These are phyloP conservation scores for Anabacerthia variegaticeps DNA, from an alignment of 2,797 vertebrate species.

Conservation along the genomic window DNA sequence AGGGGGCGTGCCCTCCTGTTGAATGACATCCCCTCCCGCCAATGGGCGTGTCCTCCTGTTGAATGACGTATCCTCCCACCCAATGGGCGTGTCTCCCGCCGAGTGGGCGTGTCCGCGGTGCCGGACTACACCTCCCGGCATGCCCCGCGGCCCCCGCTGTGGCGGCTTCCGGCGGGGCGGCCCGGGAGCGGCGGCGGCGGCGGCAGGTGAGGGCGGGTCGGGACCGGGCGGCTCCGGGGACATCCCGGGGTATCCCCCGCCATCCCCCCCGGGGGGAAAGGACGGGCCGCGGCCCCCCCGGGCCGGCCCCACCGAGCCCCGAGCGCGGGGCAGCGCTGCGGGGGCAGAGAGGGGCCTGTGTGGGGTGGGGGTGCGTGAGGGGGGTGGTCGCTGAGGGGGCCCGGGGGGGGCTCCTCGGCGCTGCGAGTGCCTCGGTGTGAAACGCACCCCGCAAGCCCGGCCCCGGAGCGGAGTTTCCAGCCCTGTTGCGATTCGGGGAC, in stretches of 20 bases:
- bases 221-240: neutral
- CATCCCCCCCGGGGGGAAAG: too few relatives aligned
- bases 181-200: neutral
- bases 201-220: neutral
- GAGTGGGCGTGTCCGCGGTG: neutral
- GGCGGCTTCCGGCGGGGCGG: neutral
- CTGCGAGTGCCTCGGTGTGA: too few relatives aligned
- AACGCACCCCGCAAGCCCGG: fast-evolving
- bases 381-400: neutral
- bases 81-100: too few relatives aligned
- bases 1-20: too few relatives aligned
- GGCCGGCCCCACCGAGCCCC: too few relatives aligned
- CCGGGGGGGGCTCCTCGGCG: neutral
- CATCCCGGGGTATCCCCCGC: too few relatives aligned
- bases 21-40: too few relatives aligned
- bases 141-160: neutral
- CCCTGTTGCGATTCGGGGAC: neutral
- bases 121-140: neutral
- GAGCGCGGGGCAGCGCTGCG: neutral
- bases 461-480: neutral
- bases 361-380: too few relatives aligned
- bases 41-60: too few relatives aligned
- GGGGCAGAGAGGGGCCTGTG: too few relatives aligned
- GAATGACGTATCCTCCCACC: too few relatives aligned
- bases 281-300: neutral